Evolutionary conservation across 2,888 invertebrate genomes (phyloP).

Genomic region (Orthonevra nobilis): DNA sequence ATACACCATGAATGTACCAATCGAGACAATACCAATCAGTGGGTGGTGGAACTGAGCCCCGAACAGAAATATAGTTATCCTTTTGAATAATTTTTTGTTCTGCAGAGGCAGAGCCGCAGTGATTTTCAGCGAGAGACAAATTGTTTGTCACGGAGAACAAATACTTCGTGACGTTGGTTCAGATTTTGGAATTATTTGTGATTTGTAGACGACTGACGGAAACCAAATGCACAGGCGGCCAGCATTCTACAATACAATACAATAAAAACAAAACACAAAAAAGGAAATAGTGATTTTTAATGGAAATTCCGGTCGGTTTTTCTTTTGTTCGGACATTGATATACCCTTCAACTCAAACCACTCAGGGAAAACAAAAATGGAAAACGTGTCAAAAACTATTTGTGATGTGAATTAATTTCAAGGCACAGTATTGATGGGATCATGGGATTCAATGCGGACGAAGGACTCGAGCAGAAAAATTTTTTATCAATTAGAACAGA

Average conservation of each 20-base stretch:
- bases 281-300: slow-evolving; percentile 65
- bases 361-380: slow-evolving; percentile 47
- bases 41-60: neutral
- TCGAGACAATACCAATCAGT: neutral
- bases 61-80: slow-evolving; percentile 33
- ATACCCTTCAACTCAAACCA: slow-evolving; percentile 37
- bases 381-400: slow-evolving; percentile 64
- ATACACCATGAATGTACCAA: no score
- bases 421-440: slow-evolving; percentile 29
- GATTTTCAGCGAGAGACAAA: slow-evolving; percentile 74
- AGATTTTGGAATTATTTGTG: slow-evolving; percentile 80
- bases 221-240: slow-evolving; percentile 29
- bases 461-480: slow-evolving; percentile 19
- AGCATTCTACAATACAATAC: slow-evolving; percentile 18
- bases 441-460: slow-evolving; percentile 20
- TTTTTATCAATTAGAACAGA: slow-evolving; percentile 43
- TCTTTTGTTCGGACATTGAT: slow-evolving; percentile 33
- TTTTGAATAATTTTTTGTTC: slow-evolving; percentile 49
- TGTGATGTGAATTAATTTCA: slow-evolving; percentile 60
- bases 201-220: slow-evolving; percentile 73
- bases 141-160: slow-evolving; percentile 81
- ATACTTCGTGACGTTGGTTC: slow-evolving; percentile 80
- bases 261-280: slow-evolving; percentile 13
- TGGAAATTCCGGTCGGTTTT: slow-evolving; percentile 52
- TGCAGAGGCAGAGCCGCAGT: slow-evolving; percentile 18